Evolutionary conservation across 2,888 invertebrate genomes (phyloP), one percentile per base, ranked within the genome.

Genomic region (Encarsia formosa): DNA sequence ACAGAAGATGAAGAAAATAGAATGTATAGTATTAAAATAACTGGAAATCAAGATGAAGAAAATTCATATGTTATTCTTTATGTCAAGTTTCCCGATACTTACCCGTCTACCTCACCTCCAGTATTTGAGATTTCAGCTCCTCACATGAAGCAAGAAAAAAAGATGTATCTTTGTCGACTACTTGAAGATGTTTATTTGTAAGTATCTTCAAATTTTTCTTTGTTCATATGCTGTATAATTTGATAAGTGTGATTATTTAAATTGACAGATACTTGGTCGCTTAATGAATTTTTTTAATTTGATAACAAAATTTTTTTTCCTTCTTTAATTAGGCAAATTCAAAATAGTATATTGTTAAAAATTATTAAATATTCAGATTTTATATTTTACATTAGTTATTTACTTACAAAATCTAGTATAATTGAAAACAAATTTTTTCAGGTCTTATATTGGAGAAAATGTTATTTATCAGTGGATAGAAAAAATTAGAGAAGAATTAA

Each of bases 381-480:
- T n/a, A n/a, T n/a, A n/a, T n/a, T n/a, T n/a, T n/a, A n/a, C n/a
- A n/a, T n/a, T n/a, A n/a, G n/a, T n/a, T n/a, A n/a, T n/a, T n/a
- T n/a, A n/a, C n/a, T n/a, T n/a, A n/a, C n/a, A n/a, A n/a, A n/a
- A n/a, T n/a, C n/a, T n/a, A n/a, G n/a, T n/a, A n/a, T n/a, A n/a
- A n/a, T n/a, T n/a, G n/a, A n/a, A n/a, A n/a, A n/a, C n/a, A n/a
- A n/a, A n/a, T 26, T 57, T 50, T 61, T 57, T 15, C 26, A 87
- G 87, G 66, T 81, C 84, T 49, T 82, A 84, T 67, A 65, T 81
- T 53, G 88, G 88, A 26, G 82, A 85, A 69, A 81, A 81, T 58
- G 80, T 89, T 3, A 74, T 89, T 24, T 89, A 81, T 68, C 80
- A 86, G 63, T 88, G 88, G 87, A 83, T 87, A 11, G 88, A 88